A percentile compares a stretch with the other conserved stretches of the same genome.
Conservation (phyloP, 2,797 vertebrate species). For the Valencia hispanica region DNA sequence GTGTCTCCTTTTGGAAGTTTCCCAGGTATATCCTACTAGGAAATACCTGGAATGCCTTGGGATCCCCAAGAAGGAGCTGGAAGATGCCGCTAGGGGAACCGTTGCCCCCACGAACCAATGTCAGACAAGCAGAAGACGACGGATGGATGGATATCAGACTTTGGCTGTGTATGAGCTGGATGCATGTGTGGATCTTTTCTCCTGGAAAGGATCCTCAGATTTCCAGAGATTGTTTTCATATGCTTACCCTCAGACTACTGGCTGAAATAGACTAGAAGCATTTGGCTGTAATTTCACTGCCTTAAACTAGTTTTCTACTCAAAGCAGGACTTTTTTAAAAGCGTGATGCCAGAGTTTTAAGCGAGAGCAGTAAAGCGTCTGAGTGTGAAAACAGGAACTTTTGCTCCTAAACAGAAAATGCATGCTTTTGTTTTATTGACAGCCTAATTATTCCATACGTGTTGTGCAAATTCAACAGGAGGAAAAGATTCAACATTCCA, state of each 20-base stretch:
- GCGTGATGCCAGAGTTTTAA: no score
- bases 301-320: no score
- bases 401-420: background rate
- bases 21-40: no score
- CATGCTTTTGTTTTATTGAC: background rate
- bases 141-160: background rate
- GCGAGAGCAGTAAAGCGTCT: background rate
- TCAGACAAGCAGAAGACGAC: background rate
- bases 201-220: background rate
- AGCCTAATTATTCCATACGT: background rate
- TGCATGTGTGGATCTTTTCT: background rate
- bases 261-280: background rate
- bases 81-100: no score
- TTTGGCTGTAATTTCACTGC: no score
- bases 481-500: background rate
- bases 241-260: background rate
- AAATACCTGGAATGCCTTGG: no score
- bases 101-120: no score
- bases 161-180: background rate
- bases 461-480: slow-evolving; percentile 4
- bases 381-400: background rate
- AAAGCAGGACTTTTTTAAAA: no score
- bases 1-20: no score
- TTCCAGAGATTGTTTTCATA: background rate
- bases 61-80: no score